These are phyloP conservation scores for Chauna torquata DNA, from an alignment of 2,113 vertebrate species.

Conservation along the genomic window DNA sequence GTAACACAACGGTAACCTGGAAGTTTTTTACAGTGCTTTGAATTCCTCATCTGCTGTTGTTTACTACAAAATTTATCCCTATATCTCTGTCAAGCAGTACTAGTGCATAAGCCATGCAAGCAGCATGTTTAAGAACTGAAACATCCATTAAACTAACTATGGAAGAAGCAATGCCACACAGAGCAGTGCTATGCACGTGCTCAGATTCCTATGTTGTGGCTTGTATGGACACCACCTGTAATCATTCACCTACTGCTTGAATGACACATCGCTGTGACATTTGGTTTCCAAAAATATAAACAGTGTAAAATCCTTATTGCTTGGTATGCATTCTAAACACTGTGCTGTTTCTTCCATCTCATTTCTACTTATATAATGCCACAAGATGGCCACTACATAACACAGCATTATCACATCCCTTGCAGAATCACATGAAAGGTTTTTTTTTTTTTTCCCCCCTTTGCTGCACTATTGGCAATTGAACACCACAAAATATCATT, in stretches of 20 bases:
- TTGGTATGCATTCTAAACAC: neutral
- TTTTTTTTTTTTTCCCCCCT: neutral
- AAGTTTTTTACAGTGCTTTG: neutral
- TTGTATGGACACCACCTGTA: neutral
- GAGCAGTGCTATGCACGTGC: neutral
- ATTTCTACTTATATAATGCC: neutral
- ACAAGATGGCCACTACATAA: neutral
- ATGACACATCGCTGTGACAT: neutral
- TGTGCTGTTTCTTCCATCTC: neutral
- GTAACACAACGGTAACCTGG: neutral
- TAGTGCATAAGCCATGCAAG: neutral
- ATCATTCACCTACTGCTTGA: neutral
- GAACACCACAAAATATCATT: neutral
- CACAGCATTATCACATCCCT: neutral
- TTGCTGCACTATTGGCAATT: neutral
- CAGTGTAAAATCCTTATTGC: neutral
- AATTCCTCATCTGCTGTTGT: neutral
- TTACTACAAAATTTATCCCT: neutral
- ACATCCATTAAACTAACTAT: neutral
- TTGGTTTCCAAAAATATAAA: neutral
- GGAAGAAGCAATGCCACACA: neutral
- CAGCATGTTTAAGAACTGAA: neutral
- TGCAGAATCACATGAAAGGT: neutral
- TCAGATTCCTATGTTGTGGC: conserved; percentile 10
- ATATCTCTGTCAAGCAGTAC: neutral